These are phyloP conservation scores for Ictalurus punctatus DNA, from an alignment of 2,113 vertebrate species.

Conservation along the genomic window DNA sequence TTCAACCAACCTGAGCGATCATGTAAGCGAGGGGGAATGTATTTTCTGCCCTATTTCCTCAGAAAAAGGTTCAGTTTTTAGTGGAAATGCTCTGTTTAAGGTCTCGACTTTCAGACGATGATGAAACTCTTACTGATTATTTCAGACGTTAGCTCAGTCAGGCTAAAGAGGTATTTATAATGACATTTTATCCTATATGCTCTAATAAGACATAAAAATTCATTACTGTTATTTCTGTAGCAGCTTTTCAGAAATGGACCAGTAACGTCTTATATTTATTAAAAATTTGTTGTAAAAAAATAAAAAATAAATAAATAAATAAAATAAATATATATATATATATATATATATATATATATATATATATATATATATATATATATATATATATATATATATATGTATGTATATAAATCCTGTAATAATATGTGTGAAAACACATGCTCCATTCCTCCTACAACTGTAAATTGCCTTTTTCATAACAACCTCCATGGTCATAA, in stretches of 20 bases:
- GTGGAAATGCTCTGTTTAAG: too few species aligned
- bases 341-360: too few species aligned
- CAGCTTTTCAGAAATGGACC: background rate
- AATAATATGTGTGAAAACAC: conserved; percentile 12
- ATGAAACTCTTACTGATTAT: conserved; percentile 2
- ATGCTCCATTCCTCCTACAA: conserved; percentile 3
- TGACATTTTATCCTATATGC: background rate
- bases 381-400: too few species aligned
- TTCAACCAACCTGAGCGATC: too few species aligned
- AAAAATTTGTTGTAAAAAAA: background rate
- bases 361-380: too few species aligned
- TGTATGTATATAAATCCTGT: background rate
- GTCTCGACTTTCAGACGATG: background rate
- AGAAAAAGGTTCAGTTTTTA: background rate
- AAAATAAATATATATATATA: too few species aligned
- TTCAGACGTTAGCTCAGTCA: background rate
- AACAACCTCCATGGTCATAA: conserved; percentile 1
- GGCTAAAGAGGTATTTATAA: background rate
- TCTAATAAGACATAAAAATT: background rate
- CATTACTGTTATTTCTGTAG: background rate
- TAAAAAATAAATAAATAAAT: background rate
- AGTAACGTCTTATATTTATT: background rate
- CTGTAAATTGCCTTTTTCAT: background rate
- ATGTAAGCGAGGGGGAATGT: background rate
- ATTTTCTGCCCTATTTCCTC: background rate